Conservation (phyloP, 2,113 vertebrate genomes). For the Corapipo altera region DNA sequence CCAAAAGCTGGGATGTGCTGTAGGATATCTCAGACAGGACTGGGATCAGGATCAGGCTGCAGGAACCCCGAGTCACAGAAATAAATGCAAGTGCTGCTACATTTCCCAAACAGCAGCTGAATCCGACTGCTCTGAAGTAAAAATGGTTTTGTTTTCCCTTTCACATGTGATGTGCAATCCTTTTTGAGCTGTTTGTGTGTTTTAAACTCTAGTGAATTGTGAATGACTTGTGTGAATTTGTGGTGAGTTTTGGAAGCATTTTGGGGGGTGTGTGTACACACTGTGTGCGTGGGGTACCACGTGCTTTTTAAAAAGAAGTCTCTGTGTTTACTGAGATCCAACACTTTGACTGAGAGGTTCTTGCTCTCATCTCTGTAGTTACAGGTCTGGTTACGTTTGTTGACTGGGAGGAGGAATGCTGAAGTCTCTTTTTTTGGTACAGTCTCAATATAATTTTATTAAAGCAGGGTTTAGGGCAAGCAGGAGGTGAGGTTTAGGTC, state of each 20-base stretch:
- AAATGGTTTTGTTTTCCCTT: background rate
- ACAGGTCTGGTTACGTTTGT: background rate
- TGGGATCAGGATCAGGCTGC: background rate
- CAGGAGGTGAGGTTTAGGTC: background rate
- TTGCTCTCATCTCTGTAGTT: background rate
- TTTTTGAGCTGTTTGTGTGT: background rate
- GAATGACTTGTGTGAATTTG: background rate
- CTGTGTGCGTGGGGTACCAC: rapidly evolving
- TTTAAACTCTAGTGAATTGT: background rate
- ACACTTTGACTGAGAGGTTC: background rate
- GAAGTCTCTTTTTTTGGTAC: background rate
- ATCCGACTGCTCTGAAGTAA: background rate
- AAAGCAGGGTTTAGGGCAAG: background rate
- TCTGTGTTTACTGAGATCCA: background rate
- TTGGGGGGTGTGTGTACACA: background rate
- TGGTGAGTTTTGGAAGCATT: background rate
- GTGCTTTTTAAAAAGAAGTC: background rate
- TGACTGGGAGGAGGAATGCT: background rate
- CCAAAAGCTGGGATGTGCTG: background rate
- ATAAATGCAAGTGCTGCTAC: background rate
- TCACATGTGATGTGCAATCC: rapidly evolving
- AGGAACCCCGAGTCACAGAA: background rate
- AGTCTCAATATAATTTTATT: background rate
- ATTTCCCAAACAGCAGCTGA: background rate
- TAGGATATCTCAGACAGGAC: background rate